Evolutionary conservation across 2,888 invertebrate species (phyloP), one percentile per base, ranked within the genome.

Genomic region (Anorthoa munda): DNA sequence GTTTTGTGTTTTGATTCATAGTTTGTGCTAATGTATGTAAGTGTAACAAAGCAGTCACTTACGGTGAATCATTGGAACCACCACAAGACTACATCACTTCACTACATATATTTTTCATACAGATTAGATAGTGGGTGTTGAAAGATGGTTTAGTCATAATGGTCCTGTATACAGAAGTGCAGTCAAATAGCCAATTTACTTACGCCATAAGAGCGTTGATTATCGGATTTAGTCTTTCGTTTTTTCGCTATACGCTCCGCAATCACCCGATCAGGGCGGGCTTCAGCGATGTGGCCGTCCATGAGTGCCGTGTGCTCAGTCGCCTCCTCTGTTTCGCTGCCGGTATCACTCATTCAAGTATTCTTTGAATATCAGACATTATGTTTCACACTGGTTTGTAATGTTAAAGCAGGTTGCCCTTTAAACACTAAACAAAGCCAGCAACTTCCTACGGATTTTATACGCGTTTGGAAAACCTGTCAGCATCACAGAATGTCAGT

Each of bases 241-340:
- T 97, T 97, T 82, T 97, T 96, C 50, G 96, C 95, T 84, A 93
- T 95, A 73, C 97, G 96, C 81, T 96, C 96, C 77, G 94, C 95
- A 80, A 95, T 93, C 88, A 97, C 97, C 92, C 97, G 96, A 86
- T 97, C 97, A 73, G 96, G 95, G 84, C 97, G 96, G 85, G 97
- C 97, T 92, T 97, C 97, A 75, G 97, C 97, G 91, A 98, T 97
- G 97, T 98, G 98, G 91, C 97, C 98, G 97, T 98, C 98, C 98
- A 98, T 98, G 92, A 98, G 97, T 94, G 98, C 98, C 90, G 98
- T 98, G 88, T 97, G 97, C 97, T 98, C 98, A 92, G 97, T 97
- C 89, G 97, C 97, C 92, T 96, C 96, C 89, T 97, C 97, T 92
- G 95, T 96, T 89, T 97, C 97, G 88, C 93, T 94, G 79, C 90